Evolutionary conservation across 1,140 invertebrate genomes (phyloP), one percentile per base, ranked within the genome.

Genomic region (Tetramorium simillimum): DNA sequence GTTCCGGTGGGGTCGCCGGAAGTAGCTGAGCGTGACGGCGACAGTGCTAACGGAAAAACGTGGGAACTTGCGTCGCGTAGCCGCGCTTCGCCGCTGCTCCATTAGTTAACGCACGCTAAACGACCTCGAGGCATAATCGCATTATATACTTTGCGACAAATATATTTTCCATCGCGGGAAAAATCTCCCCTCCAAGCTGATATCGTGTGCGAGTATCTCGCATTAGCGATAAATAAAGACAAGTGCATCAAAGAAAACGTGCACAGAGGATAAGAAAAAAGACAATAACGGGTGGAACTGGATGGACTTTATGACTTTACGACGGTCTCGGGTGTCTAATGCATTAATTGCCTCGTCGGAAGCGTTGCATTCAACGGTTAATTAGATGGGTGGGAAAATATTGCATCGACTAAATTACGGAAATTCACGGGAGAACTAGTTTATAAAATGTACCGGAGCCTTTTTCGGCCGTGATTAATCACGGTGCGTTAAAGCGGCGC

Each of bases 11-110:
- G 94, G 94, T 95, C 93, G 90, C 92, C 93, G 92, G 92, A 94
- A 92, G 93, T 91, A 92, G 86, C 89, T 88, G 87, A 93, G 94
- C 94, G 93, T 94, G 93, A 95, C 94, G 93, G 91, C 90, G 85
- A 78, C 75, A 56, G 91, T 82, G 92, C 92, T 93, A 95, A 95
- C 94, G 94, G 95, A 95, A 95, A 95, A 95, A 95, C 94, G 95
- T 95, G 95, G 94, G 94, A 95, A 95, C 93, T 82, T 24, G 49
- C 63, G n/a, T 75, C 24, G 65, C 12, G 7, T 49, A 62, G 18
- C 72, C 46, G 56, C 72, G 9, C 37, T 65, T 53, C 12, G n/a
- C 16, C 46, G 49, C 67, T 69, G 53, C 60, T 69, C 73, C 88
- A 65, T 86, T 90, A 88, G 53, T 60, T 24, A 37, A 21, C 21